Evolutionary conservation across 1,140 invertebrate genomes (phyloP).

Genomic region (Helicoverpa armigera): DNA sequence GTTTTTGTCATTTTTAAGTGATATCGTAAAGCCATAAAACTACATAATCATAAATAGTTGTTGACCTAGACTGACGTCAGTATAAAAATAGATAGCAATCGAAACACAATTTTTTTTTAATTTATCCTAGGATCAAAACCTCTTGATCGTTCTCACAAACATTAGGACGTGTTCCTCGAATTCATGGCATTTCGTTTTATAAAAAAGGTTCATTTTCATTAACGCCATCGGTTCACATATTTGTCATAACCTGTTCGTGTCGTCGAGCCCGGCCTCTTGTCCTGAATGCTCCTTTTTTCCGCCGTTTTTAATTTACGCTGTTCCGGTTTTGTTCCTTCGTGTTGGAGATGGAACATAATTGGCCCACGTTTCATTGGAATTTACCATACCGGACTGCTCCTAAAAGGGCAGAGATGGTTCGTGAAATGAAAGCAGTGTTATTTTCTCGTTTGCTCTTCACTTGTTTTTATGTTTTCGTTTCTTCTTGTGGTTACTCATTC

Average conservation of each 20-base stretch:
- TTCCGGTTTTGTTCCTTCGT: constrained; percentile 78
- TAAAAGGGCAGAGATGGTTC: constrained; percentile 28
- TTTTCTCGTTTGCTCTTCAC: constrained; percentile 11
- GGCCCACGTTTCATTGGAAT: constrained; percentile 41
- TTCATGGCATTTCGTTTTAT: constrained; percentile 65
- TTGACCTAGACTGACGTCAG: no score
- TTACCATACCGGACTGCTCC: constrained; percentile 19
- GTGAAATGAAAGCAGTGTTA: constrained; percentile 10
- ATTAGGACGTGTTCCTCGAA: constrained; percentile 60
- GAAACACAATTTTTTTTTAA: no score
- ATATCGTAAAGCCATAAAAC: no score
- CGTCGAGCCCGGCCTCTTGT: constrained; percentile 59
- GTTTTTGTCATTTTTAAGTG: no score
- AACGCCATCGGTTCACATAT: constrained; percentile 84
- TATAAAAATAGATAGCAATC: no score
- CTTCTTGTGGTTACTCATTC: not conserved
- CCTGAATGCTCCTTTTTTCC: constrained; percentile 74
- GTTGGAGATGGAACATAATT: constrained; percentile 53
- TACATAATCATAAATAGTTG: no score
- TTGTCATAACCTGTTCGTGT: constrained; percentile 81
- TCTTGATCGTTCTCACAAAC: constrained; percentile 51
- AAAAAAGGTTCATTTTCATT: constrained; percentile 83
- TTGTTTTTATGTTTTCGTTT: not conserved
- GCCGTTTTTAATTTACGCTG: constrained; percentile 83
- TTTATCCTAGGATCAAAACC: constrained; percentile 45